phyloP scores from a whole-genome alignment of 2,888 invertebrate species.

The Drosophila prostipennis region DNA sequence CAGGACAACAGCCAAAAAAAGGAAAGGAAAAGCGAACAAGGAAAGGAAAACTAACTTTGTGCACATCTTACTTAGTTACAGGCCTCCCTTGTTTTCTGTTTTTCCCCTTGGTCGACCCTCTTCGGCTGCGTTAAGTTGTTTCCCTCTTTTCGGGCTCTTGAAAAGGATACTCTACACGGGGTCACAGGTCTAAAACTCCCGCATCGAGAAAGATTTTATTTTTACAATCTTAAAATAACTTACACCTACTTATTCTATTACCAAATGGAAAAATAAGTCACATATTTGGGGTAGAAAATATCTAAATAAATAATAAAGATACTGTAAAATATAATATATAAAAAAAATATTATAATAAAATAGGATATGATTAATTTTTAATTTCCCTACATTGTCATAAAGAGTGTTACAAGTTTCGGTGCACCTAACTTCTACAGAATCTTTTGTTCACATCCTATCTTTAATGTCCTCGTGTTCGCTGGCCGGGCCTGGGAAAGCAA shows the following conservation, averaged over 20 bases:
- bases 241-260: too few relatives aligned
- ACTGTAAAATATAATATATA: too few relatives aligned
- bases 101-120: constrained; percentile 27
- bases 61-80: constrained; percentile 46
- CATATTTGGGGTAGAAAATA: too few relatives aligned
- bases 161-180: constrained; percentile 20
- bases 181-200: neutral
- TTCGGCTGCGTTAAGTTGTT: constrained; percentile 12
- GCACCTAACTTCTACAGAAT: neutral
- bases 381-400: neutral
- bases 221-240: too few relatives aligned
- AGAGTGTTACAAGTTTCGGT: constrained; percentile 17
- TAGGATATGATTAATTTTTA: neutral
- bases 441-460: constrained; percentile 16
- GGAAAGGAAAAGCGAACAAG: constrained; percentile 37
- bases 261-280: too few relatives aligned
- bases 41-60: constrained; percentile 62
- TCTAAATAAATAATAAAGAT: too few relatives aligned
- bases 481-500: constrained; percentile 48
- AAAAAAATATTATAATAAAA: neutral
- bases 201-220: neutral
- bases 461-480: constrained; percentile 50
- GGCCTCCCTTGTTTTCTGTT: constrained; percentile 33
- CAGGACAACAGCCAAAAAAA: constrained; percentile 21
- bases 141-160: constrained; percentile 6